phyloP scores from a whole-genome alignment of 35 echinoderm and acorn worm genomes.

The Hemicentrotus pulcherrimus region DNA sequence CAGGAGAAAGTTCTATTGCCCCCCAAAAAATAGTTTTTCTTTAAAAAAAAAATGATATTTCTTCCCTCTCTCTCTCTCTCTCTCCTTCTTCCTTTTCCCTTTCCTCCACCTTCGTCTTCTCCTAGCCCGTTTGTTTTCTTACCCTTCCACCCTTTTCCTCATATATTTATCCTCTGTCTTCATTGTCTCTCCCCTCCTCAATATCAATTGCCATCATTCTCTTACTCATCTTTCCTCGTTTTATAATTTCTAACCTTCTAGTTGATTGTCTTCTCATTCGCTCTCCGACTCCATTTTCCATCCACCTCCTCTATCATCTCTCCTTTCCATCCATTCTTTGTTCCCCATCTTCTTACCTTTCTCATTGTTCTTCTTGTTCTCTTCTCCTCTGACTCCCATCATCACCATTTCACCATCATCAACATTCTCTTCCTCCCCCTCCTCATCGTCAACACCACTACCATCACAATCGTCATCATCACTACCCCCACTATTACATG shows the following conservation, averaged over 20 bases:
- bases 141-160: too few species aligned
- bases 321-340: too few species aligned
- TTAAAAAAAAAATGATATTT: not conserved
- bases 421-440: not conserved
- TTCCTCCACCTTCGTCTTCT: too few species aligned
- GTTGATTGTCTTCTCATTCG: not conserved
- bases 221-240: not conserved
- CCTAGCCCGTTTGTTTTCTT: too few species aligned
- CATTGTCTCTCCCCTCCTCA: not conserved
- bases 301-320: not conserved
- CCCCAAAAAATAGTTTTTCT: too few species aligned
- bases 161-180: too few species aligned
- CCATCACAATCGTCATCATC: not conserved
- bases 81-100: too few species aligned
- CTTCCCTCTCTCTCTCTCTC: not conserved
- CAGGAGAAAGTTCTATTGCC: too few species aligned
- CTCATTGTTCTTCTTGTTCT: too few species aligned
- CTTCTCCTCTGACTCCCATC: not conserved
- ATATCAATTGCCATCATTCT: not conserved
- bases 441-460: not conserved
- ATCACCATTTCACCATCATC: not conserved
- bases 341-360: too few species aligned
- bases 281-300: not conserved
- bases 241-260: not conserved
- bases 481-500: too few species aligned